Evolutionary conservation across 64 coral and sea anemone genomes (phyloP), one percentile per base, ranked within the genome.

Genomic region (Dendronephthya gigantea): DNA sequence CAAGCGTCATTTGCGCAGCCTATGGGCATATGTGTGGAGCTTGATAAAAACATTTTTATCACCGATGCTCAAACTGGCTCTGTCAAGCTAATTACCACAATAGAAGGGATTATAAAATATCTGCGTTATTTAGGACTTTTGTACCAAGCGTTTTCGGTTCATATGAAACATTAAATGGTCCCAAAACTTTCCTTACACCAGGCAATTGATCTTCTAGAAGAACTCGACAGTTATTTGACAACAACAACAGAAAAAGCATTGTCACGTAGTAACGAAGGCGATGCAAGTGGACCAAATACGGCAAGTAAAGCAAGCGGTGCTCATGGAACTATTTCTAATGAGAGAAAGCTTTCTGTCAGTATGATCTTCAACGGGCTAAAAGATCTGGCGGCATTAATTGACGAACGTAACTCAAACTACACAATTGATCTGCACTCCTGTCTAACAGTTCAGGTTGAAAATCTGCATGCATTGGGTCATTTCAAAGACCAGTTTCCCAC

Each of bases 41-140:
- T 83, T 40, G 88, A 90, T 48, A 85, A 90, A 49, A 90, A 90
- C 51, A 90, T 90, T 84, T 90, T 90, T 51, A 84, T 90, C 30
- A 85, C 82, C 38, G 83, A 85, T 28, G 68, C 88, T 68, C 88
- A 90, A 89, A 85, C 83, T 50, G 83, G 83, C 69, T 30, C 83
- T 68, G 82, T 90, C 88, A 88, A 88, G 79, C n/a, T 88, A 27
- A 39, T 88, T 52, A 88, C 87, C 33, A 75, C 88, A 85, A 69
- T 90, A 84, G 49, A 90, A 37, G 83, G 68, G 81, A 85, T 75
- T 84, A 68, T 81, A 36, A 69, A 86, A 50, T 89, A 69, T 33
- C 48, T 90, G 48, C 76, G 68, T 79, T 66, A 90, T 84, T 49
- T 90, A 56, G 83, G 88, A 74, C 88, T 85, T 84, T 82, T 90